phyloP scores from a whole-genome alignment of 2,113 vertebrate species.

The Eleginops maclovinus region DNA sequence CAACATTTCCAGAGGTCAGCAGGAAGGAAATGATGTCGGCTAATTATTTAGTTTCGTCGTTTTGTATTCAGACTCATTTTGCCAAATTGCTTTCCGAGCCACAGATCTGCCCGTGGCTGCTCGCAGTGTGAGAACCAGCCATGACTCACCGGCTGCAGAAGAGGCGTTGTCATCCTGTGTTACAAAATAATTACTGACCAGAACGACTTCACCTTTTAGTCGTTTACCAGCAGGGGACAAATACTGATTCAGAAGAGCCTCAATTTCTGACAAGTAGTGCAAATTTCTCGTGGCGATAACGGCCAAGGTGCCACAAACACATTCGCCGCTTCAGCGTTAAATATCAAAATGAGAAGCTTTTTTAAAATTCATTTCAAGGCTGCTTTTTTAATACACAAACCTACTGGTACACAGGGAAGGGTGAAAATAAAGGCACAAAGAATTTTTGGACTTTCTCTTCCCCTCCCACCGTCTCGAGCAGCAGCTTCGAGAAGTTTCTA shows the following conservation, averaged over 20 bases:
- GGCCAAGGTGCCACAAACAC: conserved; percentile 49
- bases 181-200: not conserved
- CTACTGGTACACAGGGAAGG: conserved; percentile 29
- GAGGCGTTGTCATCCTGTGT: not conserved
- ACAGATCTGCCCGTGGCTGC: not conserved
- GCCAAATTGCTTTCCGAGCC: conserved; percentile 5
- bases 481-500: conserved; percentile 50
- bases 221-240: not conserved
- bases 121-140: conserved; percentile 20
- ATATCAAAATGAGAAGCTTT: not conserved
- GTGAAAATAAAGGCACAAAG: conserved; percentile 77
- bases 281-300: conserved; percentile 17
- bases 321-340: conserved; percentile 39
- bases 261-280: conserved; percentile 42
- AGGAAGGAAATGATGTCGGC: not conserved
- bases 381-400: conserved; percentile 17
- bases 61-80: not conserved
- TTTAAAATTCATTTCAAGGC: conserved; percentile 7
- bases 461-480: conserved; percentile 1
- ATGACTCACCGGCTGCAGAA: conserved; percentile 15
- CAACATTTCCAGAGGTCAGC: not conserved
- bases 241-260: conserved; percentile 10
- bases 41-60: not conserved
- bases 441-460: conserved; percentile 45
- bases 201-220: not conserved